These are phyloP conservation scores for Hydrotaea diabolus DNA, from an alignment of 2,888 invertebrate genomes.

Conservation along the genomic window DNA sequence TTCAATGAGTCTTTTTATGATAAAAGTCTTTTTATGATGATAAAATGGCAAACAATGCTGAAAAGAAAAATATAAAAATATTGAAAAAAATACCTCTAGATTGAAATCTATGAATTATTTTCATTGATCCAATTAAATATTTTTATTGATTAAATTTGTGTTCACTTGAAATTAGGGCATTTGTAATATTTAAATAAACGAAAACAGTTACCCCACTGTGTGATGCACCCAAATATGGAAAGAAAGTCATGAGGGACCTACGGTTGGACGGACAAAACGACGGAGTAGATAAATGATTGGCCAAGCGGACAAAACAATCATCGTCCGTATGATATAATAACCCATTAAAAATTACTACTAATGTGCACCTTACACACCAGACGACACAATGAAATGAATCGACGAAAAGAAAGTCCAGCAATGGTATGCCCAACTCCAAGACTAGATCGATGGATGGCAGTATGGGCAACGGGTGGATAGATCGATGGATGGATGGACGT, in stretches of 20 bases:
- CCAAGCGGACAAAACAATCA: slow-evolving; percentile 38
- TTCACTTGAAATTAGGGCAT: no score
- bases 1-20: no score
- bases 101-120: no score
- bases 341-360: slow-evolving; percentile 79
- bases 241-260: slow-evolving; percentile 49
- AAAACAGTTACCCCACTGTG: not conserved
- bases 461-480: slow-evolving; percentile 22
- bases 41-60: no score
- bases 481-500: slow-evolving; percentile 27
- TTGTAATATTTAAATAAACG: no score
- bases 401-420: slow-evolving; percentile 52
- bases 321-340: slow-evolving; percentile 72
- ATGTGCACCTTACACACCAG: slow-evolving; percentile 77
- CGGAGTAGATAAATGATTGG: slow-evolving; percentile 10
- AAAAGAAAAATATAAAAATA: no score
- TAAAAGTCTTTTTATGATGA: no score
- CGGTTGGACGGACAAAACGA: slow-evolving; percentile 34
- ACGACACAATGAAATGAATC: slow-evolving; percentile 55
- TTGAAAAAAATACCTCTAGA: no score
- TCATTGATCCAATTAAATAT: no score
- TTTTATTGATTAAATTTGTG: no score
- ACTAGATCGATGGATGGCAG: slow-evolving; percentile 44
- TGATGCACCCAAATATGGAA: slow-evolving; percentile 22
- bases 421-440: not conserved